Evolutionary conservation across 2,888 invertebrate species (phyloP).

Genomic region (Drosophila ustulata): DNA sequence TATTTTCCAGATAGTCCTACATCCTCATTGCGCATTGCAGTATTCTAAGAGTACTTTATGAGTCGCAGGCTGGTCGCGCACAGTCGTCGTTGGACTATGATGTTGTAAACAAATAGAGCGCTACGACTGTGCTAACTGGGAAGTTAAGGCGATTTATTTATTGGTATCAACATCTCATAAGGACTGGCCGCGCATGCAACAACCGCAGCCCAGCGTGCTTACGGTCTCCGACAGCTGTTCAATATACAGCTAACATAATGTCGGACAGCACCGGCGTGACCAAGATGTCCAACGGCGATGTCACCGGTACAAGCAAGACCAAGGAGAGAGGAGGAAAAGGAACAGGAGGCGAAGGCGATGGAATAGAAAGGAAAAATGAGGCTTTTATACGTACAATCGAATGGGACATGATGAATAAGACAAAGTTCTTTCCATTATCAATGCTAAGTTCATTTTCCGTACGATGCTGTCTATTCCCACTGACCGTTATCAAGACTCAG

Average conservation of each 20-base stretch:
- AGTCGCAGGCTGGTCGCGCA: slow-evolving; percentile 39
- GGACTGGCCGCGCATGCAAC: slow-evolving; percentile 61
- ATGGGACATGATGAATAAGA: slow-evolving; percentile 99
- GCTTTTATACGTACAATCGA: slow-evolving; percentile 93
- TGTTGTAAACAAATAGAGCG: slow-evolving; percentile 57
- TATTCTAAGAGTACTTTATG: slow-evolving; percentile 30
- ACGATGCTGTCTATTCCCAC: slow-evolving; percentile 93
- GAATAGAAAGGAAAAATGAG: slow-evolving; percentile 58
- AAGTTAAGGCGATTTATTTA: slow-evolving; percentile 5
- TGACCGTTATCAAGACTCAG: slow-evolving; percentile 97
- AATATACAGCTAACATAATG: slow-evolving; percentile 64
- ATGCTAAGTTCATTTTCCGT: slow-evolving; percentile 89
- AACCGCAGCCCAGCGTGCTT: slow-evolving; percentile 36
- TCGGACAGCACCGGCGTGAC: slow-evolving; percentile 65
- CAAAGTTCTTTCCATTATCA: slow-evolving; percentile 96
- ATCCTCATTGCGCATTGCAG: slow-evolving; percentile 2
- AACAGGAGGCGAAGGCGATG: not conserved
- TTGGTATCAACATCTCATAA: slow-evolving; percentile 14
- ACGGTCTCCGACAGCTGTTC: slow-evolving; percentile 62
- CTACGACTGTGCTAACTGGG: slow-evolving; percentile 22
- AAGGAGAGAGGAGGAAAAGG: slow-evolving; percentile 3
- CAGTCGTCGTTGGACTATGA: slow-evolving; percentile 42
- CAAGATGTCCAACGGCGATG: slow-evolving; percentile 58
- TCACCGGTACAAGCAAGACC: slow-evolving; percentile 47
- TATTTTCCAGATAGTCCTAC: slow-evolving; percentile 47